These are phyloP conservation scores for Schizopygopsis pylzovi DNA, from an alignment of 2,797 vertebrate species.

Conservation along the genomic window DNA sequence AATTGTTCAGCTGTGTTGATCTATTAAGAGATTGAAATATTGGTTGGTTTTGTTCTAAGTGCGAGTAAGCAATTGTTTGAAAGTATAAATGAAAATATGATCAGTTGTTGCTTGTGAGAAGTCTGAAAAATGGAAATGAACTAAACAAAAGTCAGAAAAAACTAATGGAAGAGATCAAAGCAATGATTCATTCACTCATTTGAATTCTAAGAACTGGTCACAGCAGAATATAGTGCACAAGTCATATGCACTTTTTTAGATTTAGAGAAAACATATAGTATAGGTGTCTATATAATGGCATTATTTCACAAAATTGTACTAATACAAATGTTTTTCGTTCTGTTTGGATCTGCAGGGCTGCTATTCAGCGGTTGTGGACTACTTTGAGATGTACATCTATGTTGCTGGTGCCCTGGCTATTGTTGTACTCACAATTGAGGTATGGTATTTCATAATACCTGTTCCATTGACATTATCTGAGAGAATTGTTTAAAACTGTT, in stretches of 20 bases:
- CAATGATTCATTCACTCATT: neutral
- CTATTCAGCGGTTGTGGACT: constrained; percentile 91
- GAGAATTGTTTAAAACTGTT: neutral
- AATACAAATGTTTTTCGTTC: neutral
- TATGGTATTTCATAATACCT: constrained; percentile 58
- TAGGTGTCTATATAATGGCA: neutral
- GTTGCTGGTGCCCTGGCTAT: constrained; percentile 92
- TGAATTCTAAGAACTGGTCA: neutral
- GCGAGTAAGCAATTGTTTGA: neutral
- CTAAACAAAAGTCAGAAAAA: neutral
- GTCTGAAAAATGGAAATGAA: neutral
- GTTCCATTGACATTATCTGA: neutral
- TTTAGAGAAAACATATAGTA: neutral
- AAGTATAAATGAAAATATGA: neutral
- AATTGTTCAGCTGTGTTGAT: neutral
- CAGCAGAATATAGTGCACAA: neutral
- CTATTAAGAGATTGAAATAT: neutral
- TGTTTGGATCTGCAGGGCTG: constrained; percentile 81
- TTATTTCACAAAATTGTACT: neutral
- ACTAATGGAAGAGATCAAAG: neutral
- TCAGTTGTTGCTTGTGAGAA: neutral
- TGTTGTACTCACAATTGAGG: constrained; percentile 92
- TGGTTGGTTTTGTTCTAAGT: neutral
- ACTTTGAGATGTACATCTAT: constrained; percentile 94
- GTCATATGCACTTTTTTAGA: neutral